These are phyloP conservation scores for Acinonyx jubatus DNA, from an alignment of 2,113 vertebrate species.

Conservation along the genomic window DNA sequence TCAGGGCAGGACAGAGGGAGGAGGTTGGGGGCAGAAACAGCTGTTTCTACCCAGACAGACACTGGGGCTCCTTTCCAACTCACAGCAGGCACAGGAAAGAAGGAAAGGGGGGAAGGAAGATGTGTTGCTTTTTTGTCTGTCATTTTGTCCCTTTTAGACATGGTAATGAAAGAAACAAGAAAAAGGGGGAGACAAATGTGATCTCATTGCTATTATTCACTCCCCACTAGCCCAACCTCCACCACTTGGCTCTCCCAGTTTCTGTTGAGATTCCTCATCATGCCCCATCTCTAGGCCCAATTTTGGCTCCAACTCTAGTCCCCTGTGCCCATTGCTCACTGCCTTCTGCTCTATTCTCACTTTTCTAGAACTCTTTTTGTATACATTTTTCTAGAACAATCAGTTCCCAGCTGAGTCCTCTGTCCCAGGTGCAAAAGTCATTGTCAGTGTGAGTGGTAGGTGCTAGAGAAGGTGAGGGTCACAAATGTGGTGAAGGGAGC, in stretches of 20 bases:
- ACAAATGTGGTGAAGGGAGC: neutral
- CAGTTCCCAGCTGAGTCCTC: neutral
- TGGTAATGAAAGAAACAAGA: neutral
- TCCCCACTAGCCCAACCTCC: neutral
- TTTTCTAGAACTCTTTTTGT: neutral
- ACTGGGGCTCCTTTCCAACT: neutral
- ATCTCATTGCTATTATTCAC: neutral
- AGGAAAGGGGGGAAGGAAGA: neutral
- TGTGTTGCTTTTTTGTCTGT: neutral
- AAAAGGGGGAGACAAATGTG: neutral
- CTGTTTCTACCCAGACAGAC: no score
- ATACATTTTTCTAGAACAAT: neutral
- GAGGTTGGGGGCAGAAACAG: neutral
- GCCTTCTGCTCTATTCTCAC: neutral
- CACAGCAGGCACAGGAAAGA: neutral
- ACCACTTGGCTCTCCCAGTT: neutral
- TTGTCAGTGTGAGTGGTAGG: neutral
- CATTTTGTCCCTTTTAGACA: neutral
- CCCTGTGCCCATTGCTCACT: neutral
- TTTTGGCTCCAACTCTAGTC: neutral
- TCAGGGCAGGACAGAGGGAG: neutral
- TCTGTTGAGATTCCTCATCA: neutral
- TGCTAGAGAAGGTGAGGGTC: neutral
- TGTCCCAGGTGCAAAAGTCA: neutral
- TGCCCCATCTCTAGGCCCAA: neutral